Evolutionary conservation across 2,797 vertebrate genomes (phyloP).

Genomic region (Paedocypris micromegethes): DNA sequence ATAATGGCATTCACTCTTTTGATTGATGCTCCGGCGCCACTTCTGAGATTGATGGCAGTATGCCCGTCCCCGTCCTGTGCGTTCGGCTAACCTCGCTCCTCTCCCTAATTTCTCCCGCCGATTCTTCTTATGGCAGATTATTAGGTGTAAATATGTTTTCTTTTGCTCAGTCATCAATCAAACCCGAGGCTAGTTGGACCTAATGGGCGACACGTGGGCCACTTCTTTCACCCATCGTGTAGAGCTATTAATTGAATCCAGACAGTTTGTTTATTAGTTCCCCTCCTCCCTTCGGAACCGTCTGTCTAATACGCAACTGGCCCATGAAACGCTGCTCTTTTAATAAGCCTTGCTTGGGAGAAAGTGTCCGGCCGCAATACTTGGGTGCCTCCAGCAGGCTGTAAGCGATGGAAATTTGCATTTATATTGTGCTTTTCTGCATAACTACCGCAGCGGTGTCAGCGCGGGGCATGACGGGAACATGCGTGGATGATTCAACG

Average conservation of each 20-base stretch:
- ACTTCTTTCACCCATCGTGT: slow-evolving; percentile 14
- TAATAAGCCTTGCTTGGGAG: slow-evolving; percentile 46
- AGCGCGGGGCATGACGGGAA: slow-evolving; percentile 41
- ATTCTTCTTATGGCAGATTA: slow-evolving; percentile 39
- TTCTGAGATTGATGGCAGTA: slow-evolving; percentile 54
- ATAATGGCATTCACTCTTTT: slow-evolving; percentile 46
- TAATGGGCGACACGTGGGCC: slow-evolving; percentile 28
- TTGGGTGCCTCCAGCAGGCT: slow-evolving; percentile 46
- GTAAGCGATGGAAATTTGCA: slow-evolving; percentile 58
- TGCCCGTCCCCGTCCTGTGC: slow-evolving; percentile 53
- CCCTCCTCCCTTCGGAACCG: slow-evolving; percentile 6
- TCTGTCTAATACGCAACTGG: slow-evolving; percentile 40
- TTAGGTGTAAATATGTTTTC: slow-evolving; percentile 45
- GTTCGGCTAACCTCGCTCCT: slow-evolving; percentile 45
- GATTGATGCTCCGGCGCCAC: slow-evolving; percentile 51
- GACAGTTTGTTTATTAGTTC: slow-evolving; percentile 49
- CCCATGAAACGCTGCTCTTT: slow-evolving; percentile 43
- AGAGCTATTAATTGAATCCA: slow-evolving; percentile 44
- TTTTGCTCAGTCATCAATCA: slow-evolving; percentile 36
- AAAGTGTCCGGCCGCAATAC: slow-evolving; percentile 41
- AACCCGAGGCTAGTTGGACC: slow-evolving; percentile 28
- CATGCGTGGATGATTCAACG: slow-evolving; percentile 50
- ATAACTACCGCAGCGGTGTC: slow-evolving; percentile 43
- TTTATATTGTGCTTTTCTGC: slow-evolving; percentile 59
- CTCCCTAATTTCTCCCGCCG: slow-evolving; percentile 14